These are phyloP conservation scores for Conus betulinus DNA, from an alignment of 1,140 invertebrate genomes.

Conservation along the genomic window DNA sequence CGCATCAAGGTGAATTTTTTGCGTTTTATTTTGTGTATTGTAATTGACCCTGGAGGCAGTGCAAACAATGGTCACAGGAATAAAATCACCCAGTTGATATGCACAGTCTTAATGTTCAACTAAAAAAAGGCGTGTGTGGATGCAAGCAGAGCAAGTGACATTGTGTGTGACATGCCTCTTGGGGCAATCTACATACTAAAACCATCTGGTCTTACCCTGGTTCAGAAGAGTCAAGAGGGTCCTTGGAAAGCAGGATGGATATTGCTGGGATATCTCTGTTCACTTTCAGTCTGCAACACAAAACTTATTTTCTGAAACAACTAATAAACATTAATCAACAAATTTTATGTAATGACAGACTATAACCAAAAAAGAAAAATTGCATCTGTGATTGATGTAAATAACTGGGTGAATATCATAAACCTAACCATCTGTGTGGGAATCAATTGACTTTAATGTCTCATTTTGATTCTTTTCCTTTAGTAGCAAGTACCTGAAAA, in stretches of 20 bases:
- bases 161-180: too few relatives aligned
- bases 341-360: background rate
- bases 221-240: constrained; percentile 56
- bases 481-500: background rate
- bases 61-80: too few relatives aligned
- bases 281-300: constrained; percentile 66
- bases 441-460: background rate
- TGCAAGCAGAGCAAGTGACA: too few relatives aligned
- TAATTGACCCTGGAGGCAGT: too few relatives aligned
- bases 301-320: background rate
- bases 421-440: background rate
- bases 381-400: background rate
- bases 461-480: background rate
- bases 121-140: too few relatives aligned
- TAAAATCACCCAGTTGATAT: too few relatives aligned
- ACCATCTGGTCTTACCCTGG: constrained; percentile 56
- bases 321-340: background rate
- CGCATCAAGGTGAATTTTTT: too few relatives aligned
- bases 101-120: too few relatives aligned
- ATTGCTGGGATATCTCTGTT: constrained; percentile 69
- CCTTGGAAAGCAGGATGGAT: constrained; percentile 68
- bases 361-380: background rate
- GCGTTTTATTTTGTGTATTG: too few relatives aligned
- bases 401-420: background rate
- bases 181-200: background rate